phyloP scores from a whole-genome alignment of 2,113 vertebrate species.

The Cavia aperea region DNA sequence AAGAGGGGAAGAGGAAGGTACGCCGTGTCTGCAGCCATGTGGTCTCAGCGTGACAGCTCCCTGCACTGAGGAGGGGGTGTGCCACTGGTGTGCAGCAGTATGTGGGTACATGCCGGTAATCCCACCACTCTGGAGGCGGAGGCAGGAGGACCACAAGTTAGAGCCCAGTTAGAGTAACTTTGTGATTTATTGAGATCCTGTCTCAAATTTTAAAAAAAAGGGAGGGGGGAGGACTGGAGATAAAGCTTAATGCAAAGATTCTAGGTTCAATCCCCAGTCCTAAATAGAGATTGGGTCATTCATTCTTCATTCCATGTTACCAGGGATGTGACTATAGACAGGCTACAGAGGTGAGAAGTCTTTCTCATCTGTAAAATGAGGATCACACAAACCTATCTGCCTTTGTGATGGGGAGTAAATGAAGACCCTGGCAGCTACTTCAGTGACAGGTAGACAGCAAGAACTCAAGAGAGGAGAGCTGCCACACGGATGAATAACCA shows the following conservation, averaged over 20 bases:
- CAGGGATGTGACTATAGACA: not conserved
- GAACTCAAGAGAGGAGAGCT: not conserved
- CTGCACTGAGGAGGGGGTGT: not conserved
- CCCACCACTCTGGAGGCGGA: not conserved
- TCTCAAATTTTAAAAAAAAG: not conserved
- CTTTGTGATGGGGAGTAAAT: not conserved
- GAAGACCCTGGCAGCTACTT: not conserved
- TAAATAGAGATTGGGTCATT: not conserved
- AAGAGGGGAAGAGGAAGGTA: constrained; percentile 29
- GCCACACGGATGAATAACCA: not conserved
- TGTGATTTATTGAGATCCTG: not conserved
- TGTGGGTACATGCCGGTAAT: not conserved
- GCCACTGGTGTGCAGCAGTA: not conserved
- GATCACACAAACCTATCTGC: not conserved
- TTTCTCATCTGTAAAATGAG: not conserved
- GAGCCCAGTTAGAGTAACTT: not conserved
- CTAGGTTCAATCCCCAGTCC: not conserved
- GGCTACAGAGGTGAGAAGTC: not conserved
- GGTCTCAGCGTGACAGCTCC: not conserved
- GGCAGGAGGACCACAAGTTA: not conserved
- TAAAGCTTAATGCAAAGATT: not conserved
- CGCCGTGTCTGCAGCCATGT: not conserved
- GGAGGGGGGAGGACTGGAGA: not conserved
- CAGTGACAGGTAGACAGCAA: not conserved
- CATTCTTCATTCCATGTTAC: not conserved